A percentile compares a stretch with the other conserved stretches of the same genome.
Conservation (phyloP, 2,888 invertebrate genomes). For the Unio delphinus region DNA sequence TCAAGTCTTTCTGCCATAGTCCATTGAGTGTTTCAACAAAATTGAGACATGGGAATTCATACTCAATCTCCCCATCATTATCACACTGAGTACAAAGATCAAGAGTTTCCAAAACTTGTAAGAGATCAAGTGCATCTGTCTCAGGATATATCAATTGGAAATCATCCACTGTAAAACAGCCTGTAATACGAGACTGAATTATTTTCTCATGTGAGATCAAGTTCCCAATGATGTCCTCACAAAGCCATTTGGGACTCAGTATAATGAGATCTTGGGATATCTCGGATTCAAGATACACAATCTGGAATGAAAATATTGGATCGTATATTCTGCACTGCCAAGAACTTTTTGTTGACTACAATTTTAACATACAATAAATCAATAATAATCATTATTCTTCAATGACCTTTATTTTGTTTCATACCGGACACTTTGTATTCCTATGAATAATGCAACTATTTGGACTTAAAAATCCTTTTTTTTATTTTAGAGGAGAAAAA, state of each 20-base stretch:
- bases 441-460: too few species aligned
- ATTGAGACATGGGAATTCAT: slow-evolving; percentile 82
- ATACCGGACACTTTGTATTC: too few species aligned
- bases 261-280: slow-evolving; percentile 77
- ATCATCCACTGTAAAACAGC: slow-evolving; percentile 82
- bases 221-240: slow-evolving; percentile 79
- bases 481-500: too few species aligned
- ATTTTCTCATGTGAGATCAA: slow-evolving; percentile 75
- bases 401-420: too few species aligned
- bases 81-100: slow-evolving; percentile 82
- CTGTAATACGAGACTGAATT: slow-evolving; percentile 72
- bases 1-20: slow-evolving; percentile 77
- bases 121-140: slow-evolving; percentile 79
- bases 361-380: not conserved
- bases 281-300: slow-evolving; percentile 76
- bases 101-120: slow-evolving; percentile 80
- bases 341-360: too few species aligned
- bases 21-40: slow-evolving; percentile 79
- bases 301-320: slow-evolving; percentile 67
- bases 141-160: slow-evolving; percentile 82
- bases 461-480: too few species aligned
- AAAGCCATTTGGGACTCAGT: slow-evolving; percentile 80
- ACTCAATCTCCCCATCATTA: slow-evolving; percentile 81
- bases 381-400: not conserved
- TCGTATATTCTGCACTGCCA: too few species aligned